Evolutionary conservation across 1,140 invertebrate genomes (phyloP).

Genomic region (Lasaia peninsularis): DNA sequence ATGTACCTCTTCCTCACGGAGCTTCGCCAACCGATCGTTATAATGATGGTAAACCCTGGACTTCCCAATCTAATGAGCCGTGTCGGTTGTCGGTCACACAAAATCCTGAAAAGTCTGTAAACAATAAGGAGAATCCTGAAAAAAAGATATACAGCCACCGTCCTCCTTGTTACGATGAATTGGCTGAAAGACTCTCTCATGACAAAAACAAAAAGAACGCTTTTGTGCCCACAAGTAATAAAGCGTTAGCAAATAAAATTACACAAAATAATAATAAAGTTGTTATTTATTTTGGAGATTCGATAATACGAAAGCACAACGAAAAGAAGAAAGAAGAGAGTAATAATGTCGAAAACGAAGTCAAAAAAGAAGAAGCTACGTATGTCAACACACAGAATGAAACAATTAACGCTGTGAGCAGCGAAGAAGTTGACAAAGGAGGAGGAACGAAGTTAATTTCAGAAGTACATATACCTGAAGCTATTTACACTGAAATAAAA

Average conservation of each 20-base stretch:
- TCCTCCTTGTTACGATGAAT: constrained; percentile 70
- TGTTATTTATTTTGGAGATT: constrained; percentile 84
- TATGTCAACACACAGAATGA: constrained; percentile 67
- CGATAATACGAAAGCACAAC: constrained; percentile 75
- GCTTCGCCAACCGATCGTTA: constrained; percentile 60
- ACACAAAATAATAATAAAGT: constrained; percentile 80
- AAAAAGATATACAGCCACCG: constrained; percentile 65
- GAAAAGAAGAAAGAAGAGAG: constrained; percentile 57
- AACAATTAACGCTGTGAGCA: constrained; percentile 48
- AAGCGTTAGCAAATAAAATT: constrained; percentile 61
- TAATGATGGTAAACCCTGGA: constrained; percentile 63
- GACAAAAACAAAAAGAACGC: constrained; percentile 52
- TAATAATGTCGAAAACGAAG: constrained; percentile 35
- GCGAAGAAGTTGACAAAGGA: constrained; percentile 55
- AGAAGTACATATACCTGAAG: constrained; percentile 65
- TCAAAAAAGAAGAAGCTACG: constrained; percentile 63
- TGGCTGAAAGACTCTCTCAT: constrained; percentile 59
- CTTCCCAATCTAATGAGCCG: constrained; percentile 51
- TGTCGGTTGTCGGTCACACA: constrained; percentile 59
- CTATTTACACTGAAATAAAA: constrained; percentile 69
- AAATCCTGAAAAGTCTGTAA: constrained; percentile 56
- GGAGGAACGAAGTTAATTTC: constrained; percentile 61
- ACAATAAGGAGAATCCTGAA: constrained; percentile 48
- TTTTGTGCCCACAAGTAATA: constrained; percentile 35
- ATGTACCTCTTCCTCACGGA: constrained; percentile 60